Evolutionary conservation across 2,888 invertebrate genomes (phyloP), one percentile per base, ranked within the genome.

Genomic region (Drosophila maculinotata): DNA sequence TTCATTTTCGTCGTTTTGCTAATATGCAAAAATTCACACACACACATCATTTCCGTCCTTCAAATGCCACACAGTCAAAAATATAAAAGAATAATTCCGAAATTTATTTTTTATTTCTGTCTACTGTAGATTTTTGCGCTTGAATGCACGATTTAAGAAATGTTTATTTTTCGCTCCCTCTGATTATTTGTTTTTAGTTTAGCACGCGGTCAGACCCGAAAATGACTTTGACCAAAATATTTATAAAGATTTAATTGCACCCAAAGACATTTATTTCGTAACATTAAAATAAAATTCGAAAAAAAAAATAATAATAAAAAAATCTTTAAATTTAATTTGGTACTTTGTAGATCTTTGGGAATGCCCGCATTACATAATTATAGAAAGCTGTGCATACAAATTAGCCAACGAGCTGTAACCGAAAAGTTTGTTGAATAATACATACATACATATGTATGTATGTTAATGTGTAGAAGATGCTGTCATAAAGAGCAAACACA

Each of bases 31-130:
- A 80, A 67, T 69, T 57, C 30, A 60, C 58, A 75, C 57, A 62
- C 53, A 77, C 58, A 47, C 53, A 31, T 80, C 70, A 76, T 84
- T 80, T 80, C 80, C 84, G 84, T 84, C 80, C 80, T 80, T 78
- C 81, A 78, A 81, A 76, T 76, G 81, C 84, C 81, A 80, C 36
- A 54, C 36, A 64, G 52, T 31, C 38, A 45, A 47, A 64, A 48
- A 33, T 57, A 41, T 53, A 51, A 53, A 39, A 35, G 35, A 54
- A 67, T 53, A 53, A 76, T 72, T 49, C 41, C 41, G 42, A 62
- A 64, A 75, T 52, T 74, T 60, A 62, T 58, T 38, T 42, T 47
- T 35, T 45, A 36, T 38, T 39, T 39, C 31, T 39, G 41, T 53
- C 26, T 42, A 47, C 10, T 15, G 33, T 47, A 53, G 31, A 64